Percentiles rank a stretch among this genome's conserved stretches.
Evolutionary conservation across 2,888 invertebrate species (phyloP).

Genomic region (Congeria kusceri): DNA sequence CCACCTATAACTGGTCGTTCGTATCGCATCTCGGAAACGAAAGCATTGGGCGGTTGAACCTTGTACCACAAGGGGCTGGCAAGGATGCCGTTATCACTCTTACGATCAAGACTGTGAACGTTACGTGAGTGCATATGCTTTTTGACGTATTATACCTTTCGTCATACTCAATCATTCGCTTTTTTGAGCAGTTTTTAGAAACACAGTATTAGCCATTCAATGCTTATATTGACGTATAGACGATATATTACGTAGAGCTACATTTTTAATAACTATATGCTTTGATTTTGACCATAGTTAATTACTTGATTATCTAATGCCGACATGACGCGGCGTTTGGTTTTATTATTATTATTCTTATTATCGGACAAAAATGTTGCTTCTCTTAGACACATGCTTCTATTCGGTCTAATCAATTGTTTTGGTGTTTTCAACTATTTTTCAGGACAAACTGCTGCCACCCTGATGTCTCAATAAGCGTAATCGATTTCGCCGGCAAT

Average conservation of each 20-base stretch:
- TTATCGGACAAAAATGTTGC: too few species aligned
- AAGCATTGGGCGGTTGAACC: constrained; percentile 16
- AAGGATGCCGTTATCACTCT: constrained; percentile 25
- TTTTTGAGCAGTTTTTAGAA: too few species aligned
- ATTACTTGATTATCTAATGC: too few species aligned
- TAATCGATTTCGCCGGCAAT: constrained; percentile 31
- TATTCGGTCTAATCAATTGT: too few species aligned
- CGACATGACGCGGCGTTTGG: too few species aligned
- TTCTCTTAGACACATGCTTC: too few species aligned
- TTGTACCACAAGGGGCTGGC: constrained; percentile 31
- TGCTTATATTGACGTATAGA: too few species aligned
- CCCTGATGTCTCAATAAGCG: constrained; percentile 18
- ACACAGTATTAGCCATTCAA: too few species aligned
- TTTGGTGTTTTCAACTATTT: not conserved
- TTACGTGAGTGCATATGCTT: constrained; percentile 19
- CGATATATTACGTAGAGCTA: too few species aligned
- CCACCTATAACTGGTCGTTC: constrained; percentile 26
- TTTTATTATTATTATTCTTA: too few species aligned
- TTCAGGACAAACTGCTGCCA: constrained; percentile 50
- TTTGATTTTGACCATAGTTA: too few species aligned
- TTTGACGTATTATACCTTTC: not conserved
- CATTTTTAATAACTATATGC: too few species aligned
- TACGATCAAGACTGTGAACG: constrained; percentile 25
- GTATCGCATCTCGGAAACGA: constrained; percentile 32
- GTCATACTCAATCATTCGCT: not conserved